These are phyloP conservation scores for Sycon ciliatum DNA, from an alignment of 37 sponge, comb jelly and placozoan genomes.

Conservation along the genomic window DNA sequence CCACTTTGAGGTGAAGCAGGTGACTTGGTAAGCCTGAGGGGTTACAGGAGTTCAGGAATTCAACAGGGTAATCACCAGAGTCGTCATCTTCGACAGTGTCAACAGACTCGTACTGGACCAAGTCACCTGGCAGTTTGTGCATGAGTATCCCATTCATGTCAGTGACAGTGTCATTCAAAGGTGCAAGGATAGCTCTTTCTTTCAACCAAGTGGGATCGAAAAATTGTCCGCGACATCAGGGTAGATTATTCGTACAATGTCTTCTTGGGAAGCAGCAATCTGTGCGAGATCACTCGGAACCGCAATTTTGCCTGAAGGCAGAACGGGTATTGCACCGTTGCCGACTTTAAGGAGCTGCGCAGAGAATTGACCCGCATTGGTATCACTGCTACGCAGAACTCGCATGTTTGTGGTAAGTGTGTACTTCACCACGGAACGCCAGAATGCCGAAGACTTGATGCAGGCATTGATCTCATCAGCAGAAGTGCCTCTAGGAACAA, in stretches of 20 bases:
- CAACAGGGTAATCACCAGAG: slow-evolving; percentile 18
- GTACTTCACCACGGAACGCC: slow-evolving; percentile 15
- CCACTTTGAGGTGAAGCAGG: not conserved
- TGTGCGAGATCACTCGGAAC: not conserved
- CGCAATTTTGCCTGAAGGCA: not conserved
- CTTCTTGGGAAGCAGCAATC: not conserved
- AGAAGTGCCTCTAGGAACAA: slow-evolving; percentile 14
- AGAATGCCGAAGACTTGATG: slow-evolving; percentile 11
- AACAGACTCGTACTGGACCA: slow-evolving; percentile 14
- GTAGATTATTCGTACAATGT: not conserved
- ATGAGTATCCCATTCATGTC: slow-evolving; percentile 11
- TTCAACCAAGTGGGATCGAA: slow-evolving; percentile 10
- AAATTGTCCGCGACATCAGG: not conserved
- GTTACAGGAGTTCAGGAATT: slow-evolving; percentile 27
- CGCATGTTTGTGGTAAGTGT: slow-evolving; percentile 31
- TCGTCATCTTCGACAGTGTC: slow-evolving; percentile 14
- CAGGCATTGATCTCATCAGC: slow-evolving; percentile 31
- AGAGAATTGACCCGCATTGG: not conserved
- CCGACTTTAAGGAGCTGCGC: not conserved
- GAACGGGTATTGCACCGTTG: not conserved
- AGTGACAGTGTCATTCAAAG: slow-evolving; percentile 17
- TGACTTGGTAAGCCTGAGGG: slow-evolving; percentile 22
- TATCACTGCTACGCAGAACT: slow-evolving; percentile 20
- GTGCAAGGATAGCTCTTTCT: slow-evolving; percentile 23
- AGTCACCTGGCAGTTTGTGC: not conserved